Evolutionary conservation across 2,797 vertebrate species (phyloP).

Genomic region (Mus spretus): DNA sequence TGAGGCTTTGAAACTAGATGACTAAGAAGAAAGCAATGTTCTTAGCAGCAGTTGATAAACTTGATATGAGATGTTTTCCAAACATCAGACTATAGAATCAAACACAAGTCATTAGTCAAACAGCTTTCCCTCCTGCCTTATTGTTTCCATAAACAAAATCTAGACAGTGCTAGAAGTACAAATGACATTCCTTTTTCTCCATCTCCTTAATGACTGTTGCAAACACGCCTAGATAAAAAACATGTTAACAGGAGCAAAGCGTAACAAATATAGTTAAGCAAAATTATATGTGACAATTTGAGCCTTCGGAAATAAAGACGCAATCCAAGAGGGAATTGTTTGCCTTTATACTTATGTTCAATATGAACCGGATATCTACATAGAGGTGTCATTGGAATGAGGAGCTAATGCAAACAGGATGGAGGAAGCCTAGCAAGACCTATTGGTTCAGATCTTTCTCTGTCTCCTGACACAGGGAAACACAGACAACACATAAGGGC

Average conservation of each 20-base stretch:
- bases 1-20: conserved; percentile 19
- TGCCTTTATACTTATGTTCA: neutral
- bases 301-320: neutral
- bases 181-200: neutral
- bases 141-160: neutral
- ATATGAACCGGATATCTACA: neutral
- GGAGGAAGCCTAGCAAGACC: neutral
- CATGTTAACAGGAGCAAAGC: neutral
- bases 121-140: neutral
- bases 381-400: neutral
- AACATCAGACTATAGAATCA: neutral
- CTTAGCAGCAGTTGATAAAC: neutral
- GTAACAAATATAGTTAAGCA: neutral
- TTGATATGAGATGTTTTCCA: neutral
- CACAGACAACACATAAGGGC: neutral
- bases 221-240: neutral
- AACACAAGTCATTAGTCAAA: neutral
- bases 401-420: neutral
- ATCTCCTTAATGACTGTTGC: neutral
- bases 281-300: neutral
- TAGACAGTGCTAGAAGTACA: neutral
- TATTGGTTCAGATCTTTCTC: neutral
- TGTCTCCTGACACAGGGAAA: neutral
- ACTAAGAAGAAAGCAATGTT: neutral
- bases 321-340: neutral